phyloP scores from a whole-genome alignment of 2,113 vertebrate species.

The Origma solitaria region DNA sequence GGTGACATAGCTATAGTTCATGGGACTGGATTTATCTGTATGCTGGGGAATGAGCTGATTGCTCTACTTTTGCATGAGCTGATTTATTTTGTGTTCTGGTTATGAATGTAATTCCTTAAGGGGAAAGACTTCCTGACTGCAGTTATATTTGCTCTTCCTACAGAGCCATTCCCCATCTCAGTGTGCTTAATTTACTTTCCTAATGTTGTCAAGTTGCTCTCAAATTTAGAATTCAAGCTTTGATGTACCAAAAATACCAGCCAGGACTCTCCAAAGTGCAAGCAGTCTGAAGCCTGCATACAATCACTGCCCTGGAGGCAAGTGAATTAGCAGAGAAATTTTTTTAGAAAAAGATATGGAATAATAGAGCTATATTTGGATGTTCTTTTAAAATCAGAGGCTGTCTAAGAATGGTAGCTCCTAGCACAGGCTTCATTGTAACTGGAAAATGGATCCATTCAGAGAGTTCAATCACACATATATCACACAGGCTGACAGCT shows the following conservation, averaged over 20 bases:
- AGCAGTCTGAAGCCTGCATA: background rate
- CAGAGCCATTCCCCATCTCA: background rate
- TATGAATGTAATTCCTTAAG: background rate
- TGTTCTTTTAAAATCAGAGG: background rate
- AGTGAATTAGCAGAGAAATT: background rate
- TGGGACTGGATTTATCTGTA: background rate
- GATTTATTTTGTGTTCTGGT: background rate
- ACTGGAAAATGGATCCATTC: background rate
- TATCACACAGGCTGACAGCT: background rate
- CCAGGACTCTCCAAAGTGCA: background rate
- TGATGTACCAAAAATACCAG: background rate
- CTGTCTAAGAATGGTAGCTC: background rate
- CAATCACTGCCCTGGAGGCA: background rate
- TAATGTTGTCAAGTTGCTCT: background rate
- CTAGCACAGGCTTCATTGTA: background rate
- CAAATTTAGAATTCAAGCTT: background rate
- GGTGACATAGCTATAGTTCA: background rate
- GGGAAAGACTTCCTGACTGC: background rate
- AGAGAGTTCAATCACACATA: background rate
- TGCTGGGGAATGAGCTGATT: background rate
- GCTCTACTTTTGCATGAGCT: background rate
- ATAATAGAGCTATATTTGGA: slow-evolving; percentile 18
- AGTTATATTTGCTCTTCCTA: background rate
- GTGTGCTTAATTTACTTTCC: background rate
- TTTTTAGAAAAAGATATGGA: background rate